Evolutionary conservation across 2,113 vertebrate species (phyloP).

Genomic region (Reinhardtius hippoglossoides): DNA sequence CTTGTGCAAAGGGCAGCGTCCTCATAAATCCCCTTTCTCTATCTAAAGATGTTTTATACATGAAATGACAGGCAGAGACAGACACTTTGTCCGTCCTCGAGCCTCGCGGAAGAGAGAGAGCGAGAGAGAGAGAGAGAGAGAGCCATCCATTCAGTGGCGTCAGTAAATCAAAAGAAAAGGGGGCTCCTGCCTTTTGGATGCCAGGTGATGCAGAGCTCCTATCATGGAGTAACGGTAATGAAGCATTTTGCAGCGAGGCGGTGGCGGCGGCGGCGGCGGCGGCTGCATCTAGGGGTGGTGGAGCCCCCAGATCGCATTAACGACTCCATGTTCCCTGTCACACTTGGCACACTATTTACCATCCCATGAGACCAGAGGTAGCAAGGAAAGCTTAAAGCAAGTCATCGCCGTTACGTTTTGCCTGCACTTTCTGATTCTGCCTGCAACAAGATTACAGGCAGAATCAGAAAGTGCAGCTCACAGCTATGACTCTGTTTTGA

Average conservation of each 20-base stretch:
- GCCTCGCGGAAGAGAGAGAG: slow-evolving; percentile 14
- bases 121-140: neutral
- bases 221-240: slow-evolving; percentile 63
- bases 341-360: slow-evolving; percentile 41
- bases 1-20: slow-evolving; percentile 43
- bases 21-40: slow-evolving; percentile 44
- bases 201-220: slow-evolving; percentile 55
- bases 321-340: slow-evolving; percentile 49
- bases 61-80: slow-evolving; percentile 15
- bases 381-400: slow-evolving; percentile 36
- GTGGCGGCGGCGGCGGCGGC: neutral
- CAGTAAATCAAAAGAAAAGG: slow-evolving; percentile 58
- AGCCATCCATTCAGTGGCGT: slow-evolving; percentile 20
- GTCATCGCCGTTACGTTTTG: neutral
- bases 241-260: slow-evolving; percentile 48
- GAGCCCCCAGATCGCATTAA: slow-evolving; percentile 47
- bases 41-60: slow-evolving; percentile 43
- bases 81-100: slow-evolving; percentile 33
- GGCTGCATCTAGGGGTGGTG: slow-evolving; percentile 41
- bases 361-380: slow-evolving; percentile 14
- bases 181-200: slow-evolving; percentile 55
- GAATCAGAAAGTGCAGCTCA: slow-evolving; percentile 9
- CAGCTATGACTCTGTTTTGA: slow-evolving; percentile 1
- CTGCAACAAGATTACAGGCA: slow-evolving; percentile 13
- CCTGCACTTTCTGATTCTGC: too few relatives aligned